Evolutionary conservation across 2,797 vertebrate genomes (phyloP).

Genomic region (Chaunax sp.): DNA sequence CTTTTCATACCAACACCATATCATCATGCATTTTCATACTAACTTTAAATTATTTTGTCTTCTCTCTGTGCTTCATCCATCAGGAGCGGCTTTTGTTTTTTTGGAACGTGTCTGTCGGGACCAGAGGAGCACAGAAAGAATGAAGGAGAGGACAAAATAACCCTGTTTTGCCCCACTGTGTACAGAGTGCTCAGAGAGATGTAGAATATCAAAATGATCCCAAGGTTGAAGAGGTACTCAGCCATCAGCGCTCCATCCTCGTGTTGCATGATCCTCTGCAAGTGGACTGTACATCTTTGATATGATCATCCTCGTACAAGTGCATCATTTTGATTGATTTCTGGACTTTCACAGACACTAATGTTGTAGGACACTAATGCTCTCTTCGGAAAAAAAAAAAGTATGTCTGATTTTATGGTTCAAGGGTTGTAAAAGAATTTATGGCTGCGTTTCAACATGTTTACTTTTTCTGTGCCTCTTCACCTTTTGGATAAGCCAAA

Average conservation of each 20-base stretch:
- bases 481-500: constrained; percentile 85
- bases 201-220: constrained; percentile 69
- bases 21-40: constrained; percentile 22
- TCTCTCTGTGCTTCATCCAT: constrained; percentile 62
- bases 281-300: constrained; percentile 73
- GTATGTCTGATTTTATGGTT: constrained; percentile 63
- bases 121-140: constrained; percentile 51
- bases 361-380: constrained; percentile 65
- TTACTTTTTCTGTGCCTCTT: constrained; percentile 83
- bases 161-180: constrained; percentile 57
- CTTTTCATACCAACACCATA: constrained; percentile 8
- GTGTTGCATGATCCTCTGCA: constrained; percentile 82
- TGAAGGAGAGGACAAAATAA: constrained; percentile 51
- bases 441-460: constrained; percentile 70
- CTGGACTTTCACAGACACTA: constrained; percentile 66
- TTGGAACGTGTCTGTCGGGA: constrained; percentile 56
- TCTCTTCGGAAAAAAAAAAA: constrained; percentile 53
- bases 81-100: constrained; percentile 57
- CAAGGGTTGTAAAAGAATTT: constrained; percentile 74
- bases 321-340: constrained; percentile 64
- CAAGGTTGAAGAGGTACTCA: constrained; percentile 71
- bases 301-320: constrained; percentile 70
- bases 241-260: constrained; percentile 68
- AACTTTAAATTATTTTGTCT: constrained; percentile 47
- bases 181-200: constrained; percentile 68